Percentiles rank a stretch among this genome's conserved stretches.
These are phyloP conservation scores for Ornithoptera priamus DNA, from an alignment of 2,888 invertebrate genomes.

Conservation along the genomic window DNA sequence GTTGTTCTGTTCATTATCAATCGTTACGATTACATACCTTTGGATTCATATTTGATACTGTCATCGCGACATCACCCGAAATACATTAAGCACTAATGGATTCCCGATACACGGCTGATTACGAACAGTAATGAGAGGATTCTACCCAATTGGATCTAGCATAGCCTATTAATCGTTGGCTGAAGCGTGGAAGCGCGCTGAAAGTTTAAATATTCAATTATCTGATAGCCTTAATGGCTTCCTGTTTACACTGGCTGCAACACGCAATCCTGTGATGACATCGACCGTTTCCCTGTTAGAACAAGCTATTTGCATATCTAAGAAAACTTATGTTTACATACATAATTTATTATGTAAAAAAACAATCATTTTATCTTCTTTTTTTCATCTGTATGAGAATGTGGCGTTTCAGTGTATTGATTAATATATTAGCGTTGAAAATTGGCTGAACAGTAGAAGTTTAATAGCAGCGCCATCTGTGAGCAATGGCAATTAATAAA, in stretches of 20 bases:
- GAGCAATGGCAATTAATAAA: no score
- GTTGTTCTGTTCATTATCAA: not conserved
- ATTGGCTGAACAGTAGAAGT: no score
- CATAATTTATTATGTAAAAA: no score
- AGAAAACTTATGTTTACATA: no score
- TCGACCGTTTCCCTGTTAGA: not conserved
- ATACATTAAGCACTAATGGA: conserved; percentile 21
- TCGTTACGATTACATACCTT: not conserved
- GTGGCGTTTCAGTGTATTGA: no score
- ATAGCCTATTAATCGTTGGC: conserved; percentile 3
- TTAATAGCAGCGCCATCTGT: no score
- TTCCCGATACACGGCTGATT: conserved; percentile 21
- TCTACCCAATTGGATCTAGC: conserved; percentile 10
- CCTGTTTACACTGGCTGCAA: not conserved
- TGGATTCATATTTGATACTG: not conserved
- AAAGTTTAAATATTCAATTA: conserved; percentile 1
- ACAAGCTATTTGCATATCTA: not conserved
- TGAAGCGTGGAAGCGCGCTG: not conserved
- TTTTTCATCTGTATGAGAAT: no score
- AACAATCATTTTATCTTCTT: no score
- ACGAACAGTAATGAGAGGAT: conserved; percentile 14
- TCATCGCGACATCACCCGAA: conserved; percentile 6
- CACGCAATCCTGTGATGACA: not conserved
- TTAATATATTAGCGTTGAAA: no score
- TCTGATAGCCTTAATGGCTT: not conserved